Evolutionary conservation across 2,888 invertebrate genomes (phyloP).

Genomic region (Patella depressa): DNA sequence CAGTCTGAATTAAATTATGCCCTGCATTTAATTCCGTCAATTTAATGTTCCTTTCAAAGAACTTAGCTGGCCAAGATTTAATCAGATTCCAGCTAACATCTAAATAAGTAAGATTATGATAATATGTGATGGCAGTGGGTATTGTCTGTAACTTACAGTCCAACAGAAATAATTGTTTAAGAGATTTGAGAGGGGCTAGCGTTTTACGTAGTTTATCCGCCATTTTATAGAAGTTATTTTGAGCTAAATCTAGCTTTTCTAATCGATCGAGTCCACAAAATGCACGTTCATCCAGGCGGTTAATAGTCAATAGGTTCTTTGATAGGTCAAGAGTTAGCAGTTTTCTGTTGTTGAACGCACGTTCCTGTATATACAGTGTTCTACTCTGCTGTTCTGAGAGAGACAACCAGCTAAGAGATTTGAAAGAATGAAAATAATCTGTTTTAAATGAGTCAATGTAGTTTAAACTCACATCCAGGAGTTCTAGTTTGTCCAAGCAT

Average conservation of each 20-base stretch:
- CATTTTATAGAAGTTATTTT: neutral
- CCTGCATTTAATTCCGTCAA: neutral
- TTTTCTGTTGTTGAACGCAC: neutral
- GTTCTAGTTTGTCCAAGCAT: neutral
- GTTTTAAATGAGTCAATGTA: neutral
- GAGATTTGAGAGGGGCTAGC: neutral
- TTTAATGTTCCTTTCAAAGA: neutral
- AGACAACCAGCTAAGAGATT: neutral
- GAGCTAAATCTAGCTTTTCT: neutral
- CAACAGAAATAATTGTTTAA: neutral
- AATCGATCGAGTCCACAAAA: neutral
- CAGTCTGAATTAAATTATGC: neutral
- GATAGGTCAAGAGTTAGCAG: neutral
- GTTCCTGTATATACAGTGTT: neutral
- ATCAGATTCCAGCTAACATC: neutral
- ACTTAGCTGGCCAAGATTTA: neutral
- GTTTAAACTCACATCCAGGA: neutral
- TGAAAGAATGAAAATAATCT: neutral
- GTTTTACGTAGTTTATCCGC: neutral
- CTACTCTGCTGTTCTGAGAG: neutral
- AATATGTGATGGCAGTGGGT: neutral
- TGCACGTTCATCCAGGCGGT: neutral
- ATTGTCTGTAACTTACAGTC: neutral
- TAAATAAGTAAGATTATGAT: neutral
- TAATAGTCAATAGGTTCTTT: neutral